Conservation (phyloP, 2,888 invertebrate species). For the Thera obeliscata region DNA sequence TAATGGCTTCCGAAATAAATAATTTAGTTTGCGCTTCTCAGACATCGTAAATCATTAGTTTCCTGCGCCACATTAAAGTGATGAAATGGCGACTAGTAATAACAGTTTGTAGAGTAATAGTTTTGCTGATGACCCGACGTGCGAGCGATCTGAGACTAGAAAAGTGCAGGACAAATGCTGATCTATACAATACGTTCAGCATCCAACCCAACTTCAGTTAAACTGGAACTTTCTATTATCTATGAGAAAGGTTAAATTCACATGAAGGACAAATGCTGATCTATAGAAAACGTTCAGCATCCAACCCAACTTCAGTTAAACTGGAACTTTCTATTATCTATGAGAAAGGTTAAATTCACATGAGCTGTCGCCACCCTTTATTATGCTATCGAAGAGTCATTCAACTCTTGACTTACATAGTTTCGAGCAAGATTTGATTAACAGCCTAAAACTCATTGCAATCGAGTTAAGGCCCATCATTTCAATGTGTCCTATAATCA, state of each 20-base stretch:
- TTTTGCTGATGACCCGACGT: background rate
- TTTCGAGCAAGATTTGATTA: too few relatives aligned
- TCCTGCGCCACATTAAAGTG: constrained; percentile 40
- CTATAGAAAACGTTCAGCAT: too few relatives aligned
- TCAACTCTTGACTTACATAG: too few relatives aligned
- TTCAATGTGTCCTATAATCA: constrained; percentile 11
- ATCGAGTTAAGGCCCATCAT: background rate
- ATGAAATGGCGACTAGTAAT: constrained; percentile 34
- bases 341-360: too few relatives aligned
- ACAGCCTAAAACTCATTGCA: background rate
- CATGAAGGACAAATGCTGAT: background rate
- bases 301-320: too few relatives aligned
- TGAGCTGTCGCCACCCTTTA: too few relatives aligned
- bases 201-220: too few relatives aligned
- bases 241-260: too few relatives aligned
- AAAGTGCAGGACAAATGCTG: background rate
- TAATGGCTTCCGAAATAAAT: constrained; percentile 57
- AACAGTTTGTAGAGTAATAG: constrained; percentile 22
- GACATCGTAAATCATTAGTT: constrained; percentile 52
- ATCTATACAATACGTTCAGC: too few relatives aligned
- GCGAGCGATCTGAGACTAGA: background rate
- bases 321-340: too few relatives aligned
- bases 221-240: too few relatives aligned
- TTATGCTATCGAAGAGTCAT: too few relatives aligned
- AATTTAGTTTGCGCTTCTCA: constrained; percentile 47